These are phyloP conservation scores for Grallaria varia DNA, from an alignment of 2,113 vertebrate species.

Conservation along the genomic window DNA sequence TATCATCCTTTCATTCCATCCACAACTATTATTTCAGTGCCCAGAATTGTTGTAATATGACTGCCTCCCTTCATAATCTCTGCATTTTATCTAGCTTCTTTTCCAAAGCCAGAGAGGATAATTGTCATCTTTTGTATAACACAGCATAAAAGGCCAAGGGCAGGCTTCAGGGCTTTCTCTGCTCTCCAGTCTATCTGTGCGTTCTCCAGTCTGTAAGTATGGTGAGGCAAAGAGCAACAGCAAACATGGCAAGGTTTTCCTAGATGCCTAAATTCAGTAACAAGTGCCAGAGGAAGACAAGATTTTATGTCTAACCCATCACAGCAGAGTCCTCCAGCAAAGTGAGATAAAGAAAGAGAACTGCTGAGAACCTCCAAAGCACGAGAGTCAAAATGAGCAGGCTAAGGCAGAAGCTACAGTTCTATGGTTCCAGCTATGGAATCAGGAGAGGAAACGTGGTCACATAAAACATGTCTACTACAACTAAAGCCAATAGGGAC, in stretches of 20 bases:
- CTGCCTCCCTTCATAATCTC: conserved; percentile 21
- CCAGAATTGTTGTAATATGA: conserved; percentile 28
- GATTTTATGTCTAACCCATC: not conserved
- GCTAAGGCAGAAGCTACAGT: not conserved
- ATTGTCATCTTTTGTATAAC: not conserved
- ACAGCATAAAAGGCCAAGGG: not conserved
- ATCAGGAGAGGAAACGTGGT: not conserved
- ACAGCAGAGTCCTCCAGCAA: not conserved
- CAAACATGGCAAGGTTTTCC: not conserved
- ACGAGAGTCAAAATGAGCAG: rapidly evolving
- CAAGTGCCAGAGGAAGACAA: not conserved
- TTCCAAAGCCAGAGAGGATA: not conserved
- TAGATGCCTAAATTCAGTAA: not conserved
- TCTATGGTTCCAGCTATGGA: not conserved
- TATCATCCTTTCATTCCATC: not conserved
- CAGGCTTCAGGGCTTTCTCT: not conserved
- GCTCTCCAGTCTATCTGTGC: rapidly evolving
- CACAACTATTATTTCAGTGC: not conserved
- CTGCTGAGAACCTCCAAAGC: not conserved
- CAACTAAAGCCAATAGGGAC: not conserved
- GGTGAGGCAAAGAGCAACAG: not conserved
- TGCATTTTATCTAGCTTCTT: conserved; percentile 24
- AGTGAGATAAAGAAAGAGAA: not conserved
- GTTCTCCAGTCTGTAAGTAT: not conserved
- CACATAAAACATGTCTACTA: not conserved